phyloP scores from a whole-genome alignment of 2,113 vertebrate genomes.

The Piaya cayana region DNA sequence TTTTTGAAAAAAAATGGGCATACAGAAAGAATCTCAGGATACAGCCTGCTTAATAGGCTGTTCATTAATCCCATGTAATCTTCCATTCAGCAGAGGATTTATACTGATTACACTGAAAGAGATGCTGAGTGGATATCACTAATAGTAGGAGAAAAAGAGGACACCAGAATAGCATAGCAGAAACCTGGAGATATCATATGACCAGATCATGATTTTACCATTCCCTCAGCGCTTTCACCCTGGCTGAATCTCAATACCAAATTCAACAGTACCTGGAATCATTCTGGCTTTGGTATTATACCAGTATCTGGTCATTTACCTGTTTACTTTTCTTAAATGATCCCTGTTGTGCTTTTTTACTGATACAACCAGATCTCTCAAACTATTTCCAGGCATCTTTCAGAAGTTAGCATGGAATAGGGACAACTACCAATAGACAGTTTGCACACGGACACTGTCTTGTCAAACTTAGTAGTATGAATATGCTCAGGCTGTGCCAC shows the following conservation, averaged over 20 bases:
- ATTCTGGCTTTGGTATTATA: background rate
- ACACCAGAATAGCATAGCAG: background rate
- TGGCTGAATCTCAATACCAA: background rate
- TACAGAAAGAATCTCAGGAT: background rate
- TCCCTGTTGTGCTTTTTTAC: background rate
- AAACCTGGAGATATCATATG: background rate
- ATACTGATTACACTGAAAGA: background rate
- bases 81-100: background rate
- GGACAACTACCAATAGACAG: background rate
- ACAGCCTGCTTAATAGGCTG: background rate
- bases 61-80: background rate
- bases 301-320: background rate
- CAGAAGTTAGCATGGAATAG: background rate
- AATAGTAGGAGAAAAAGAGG: background rate
- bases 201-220: background rate
- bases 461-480: background rate
- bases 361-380: background rate
- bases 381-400: background rate
- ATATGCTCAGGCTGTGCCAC: background rate
- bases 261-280: background rate
- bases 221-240: background rate
- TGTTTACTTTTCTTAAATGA: background rate
- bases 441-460: accelerated
- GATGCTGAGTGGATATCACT: background rate
- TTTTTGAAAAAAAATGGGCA: background rate